Base-by-base conservation (phyloP, 1,140 invertebrate species). In the Cataglyphis hispanica region DNA sequence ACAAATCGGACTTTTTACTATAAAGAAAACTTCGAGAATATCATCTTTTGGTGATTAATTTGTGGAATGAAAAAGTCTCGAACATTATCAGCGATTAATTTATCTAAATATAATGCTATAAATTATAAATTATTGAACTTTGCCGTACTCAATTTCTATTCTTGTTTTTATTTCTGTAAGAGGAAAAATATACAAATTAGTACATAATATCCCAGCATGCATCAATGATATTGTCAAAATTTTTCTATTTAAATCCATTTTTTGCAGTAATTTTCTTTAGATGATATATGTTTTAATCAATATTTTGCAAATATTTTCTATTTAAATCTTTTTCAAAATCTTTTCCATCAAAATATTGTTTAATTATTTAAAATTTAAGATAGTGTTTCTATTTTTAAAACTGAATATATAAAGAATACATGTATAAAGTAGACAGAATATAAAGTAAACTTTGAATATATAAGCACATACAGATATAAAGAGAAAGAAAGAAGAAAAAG, bases 41-140 rank as follows among this genome's bases (percentile, higher is more conserved):
- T 56, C 34, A 58, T 58, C 43, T 8, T 69, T 80, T n/a, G 10
- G 37, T 25, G 37, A 22, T 66, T n/a, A 53, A 31, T 31, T 58
- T 66, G 11, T 40, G 5, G 1, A 8, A 80, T 69, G 27, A 13
- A 50, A 34, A 80, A 46, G 22, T 50, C 31, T 81, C 43, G 22
- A 81, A 70, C 31, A 25, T 25, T 58, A 80, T 11, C 22, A 10
- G 27, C 34, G 4, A 80, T 67, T 80, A 31, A 37, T 80, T 67
- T 10, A 43, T 4, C 8, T 67, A 10, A 67, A 53, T 37, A 34
- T 46, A 78, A 66, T 8, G 50, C 8, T 11, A 5, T 50, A 50
- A 50, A 50, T 50, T 56, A 16, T 31, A 56, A 69, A 70, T 70
- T 56, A 80, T 37, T 46, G 8, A 22, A 53, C 6, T 80, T 13